Percentiles rank a stretch among this genome's conserved stretches.
Evolutionary conservation across 2,113 vertebrate species (phyloP).

Genomic region (Lonchura striata): DNA sequence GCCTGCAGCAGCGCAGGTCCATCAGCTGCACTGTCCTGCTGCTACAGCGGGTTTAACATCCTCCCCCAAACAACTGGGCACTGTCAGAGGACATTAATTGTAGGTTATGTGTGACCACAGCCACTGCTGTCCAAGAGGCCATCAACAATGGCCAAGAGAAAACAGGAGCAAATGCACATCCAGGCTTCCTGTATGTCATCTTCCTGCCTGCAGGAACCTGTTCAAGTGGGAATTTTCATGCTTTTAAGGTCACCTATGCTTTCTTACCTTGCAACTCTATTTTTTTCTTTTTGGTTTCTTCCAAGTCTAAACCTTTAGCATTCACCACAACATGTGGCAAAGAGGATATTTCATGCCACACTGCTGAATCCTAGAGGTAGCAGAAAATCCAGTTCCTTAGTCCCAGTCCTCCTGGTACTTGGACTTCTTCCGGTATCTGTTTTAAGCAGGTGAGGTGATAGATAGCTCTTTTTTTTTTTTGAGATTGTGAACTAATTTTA

Average conservation of each 20-base stretch:
- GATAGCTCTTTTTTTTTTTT: not conserved
- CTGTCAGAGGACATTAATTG: not conserved
- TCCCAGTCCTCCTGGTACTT: not conserved
- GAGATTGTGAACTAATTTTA: not conserved
- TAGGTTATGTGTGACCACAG: not conserved
- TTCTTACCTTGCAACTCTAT: not conserved
- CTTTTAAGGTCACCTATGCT: not conserved
- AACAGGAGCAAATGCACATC: not conserved
- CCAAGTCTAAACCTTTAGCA: not conserved
- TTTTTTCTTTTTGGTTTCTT: too few species aligned
- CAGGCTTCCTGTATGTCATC: not conserved
- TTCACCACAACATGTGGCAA: not conserved
- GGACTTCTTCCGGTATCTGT: not conserved
- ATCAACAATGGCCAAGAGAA: not conserved
- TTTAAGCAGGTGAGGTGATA: not conserved
- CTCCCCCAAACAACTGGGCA: not conserved
- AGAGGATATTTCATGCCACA: not conserved
- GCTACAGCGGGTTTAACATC: not conserved
- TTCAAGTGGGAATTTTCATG: not conserved
- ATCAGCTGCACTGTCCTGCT: not conserved
- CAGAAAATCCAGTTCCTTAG: not conserved
- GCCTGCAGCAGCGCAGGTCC: not conserved
- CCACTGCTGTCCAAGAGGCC: not conserved
- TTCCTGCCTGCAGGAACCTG: not conserved
- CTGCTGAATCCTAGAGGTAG: not conserved